Conservation (phyloP, 2,113 vertebrate species). For the Alces alces region DNA sequence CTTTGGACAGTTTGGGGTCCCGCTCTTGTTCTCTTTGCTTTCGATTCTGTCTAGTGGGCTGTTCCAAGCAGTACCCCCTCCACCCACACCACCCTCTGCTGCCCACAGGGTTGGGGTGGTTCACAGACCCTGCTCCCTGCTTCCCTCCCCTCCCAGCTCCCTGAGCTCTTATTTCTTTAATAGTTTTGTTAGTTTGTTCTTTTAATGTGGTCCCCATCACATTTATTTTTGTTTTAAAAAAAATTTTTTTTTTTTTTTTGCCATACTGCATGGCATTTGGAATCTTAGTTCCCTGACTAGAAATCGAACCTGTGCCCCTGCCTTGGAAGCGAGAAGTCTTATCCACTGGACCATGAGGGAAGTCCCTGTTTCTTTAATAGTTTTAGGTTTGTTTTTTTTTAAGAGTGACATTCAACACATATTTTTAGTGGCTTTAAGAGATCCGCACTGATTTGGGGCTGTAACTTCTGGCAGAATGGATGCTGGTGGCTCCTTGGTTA, state of each 20-base stretch:
- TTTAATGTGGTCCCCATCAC: background rate
- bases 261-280: background rate
- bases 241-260: background rate
- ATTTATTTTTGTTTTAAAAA: background rate
- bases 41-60: background rate
- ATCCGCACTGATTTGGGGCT: background rate
- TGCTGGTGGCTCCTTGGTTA: background rate
- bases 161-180: background rate
- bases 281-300: background rate
- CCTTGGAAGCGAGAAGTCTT: background rate
- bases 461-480: background rate
- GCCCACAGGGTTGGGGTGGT: background rate
- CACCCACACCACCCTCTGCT: background rate
- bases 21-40: background rate
- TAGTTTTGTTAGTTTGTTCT: background rate
- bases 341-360: background rate
- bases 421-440: background rate
- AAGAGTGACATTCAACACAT: background rate
- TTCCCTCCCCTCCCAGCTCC: background rate
- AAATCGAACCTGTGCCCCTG: background rate
- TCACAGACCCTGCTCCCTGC: background rate
- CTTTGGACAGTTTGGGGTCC: background rate
- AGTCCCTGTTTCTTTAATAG: background rate
- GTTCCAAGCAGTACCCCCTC: background rate
- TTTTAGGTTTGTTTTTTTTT: background rate